A percentile compares a stretch with the other conserved stretches of the same genome.
Evolutionary conservation across 2,888 invertebrate species (phyloP).

Genomic region (Drosophila rubida): DNA sequence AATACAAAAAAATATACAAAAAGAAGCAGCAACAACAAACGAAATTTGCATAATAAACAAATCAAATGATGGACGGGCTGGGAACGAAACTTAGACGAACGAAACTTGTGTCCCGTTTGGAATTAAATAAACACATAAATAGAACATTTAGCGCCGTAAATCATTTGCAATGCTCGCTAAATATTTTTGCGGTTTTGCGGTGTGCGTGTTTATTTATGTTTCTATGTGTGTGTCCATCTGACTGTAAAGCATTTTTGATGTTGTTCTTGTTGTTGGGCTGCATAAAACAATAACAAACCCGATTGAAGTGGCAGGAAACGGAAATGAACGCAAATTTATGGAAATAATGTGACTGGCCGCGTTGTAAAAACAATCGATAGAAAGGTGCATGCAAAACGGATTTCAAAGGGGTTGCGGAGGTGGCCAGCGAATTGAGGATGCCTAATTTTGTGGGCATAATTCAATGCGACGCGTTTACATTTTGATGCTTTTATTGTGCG

Average conservation of each 20-base stretch:
- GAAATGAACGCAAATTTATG: constrained; percentile 79
- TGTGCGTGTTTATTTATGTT: not conserved
- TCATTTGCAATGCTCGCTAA: constrained; percentile 71
- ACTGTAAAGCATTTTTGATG: constrained; percentile 16
- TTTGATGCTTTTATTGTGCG: constrained; percentile 57
- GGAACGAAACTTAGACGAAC: constrained; percentile 55
- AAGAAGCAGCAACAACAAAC: constrained; percentile 42
- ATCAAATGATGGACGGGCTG: constrained; percentile 61
- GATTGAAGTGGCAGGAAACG: constrained; percentile 72
- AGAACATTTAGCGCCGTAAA: constrained; percentile 77
- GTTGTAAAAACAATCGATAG: constrained; percentile 50
- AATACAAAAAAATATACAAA: constrained; percentile 24
- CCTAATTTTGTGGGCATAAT: constrained; percentile 61
- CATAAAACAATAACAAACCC: constrained; percentile 24
- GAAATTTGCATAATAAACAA: constrained; percentile 80
- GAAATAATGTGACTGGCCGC: constrained; percentile 65
- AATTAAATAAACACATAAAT: constrained; percentile 80
- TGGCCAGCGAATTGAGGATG: not conserved
- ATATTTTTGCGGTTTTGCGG: constrained; percentile 59
- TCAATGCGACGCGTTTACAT: constrained; percentile 56
- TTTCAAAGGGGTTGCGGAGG: not conserved
- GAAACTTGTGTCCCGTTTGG: constrained; percentile 44
- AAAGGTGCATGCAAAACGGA: constrained; percentile 18
- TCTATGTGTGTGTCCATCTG: constrained; percentile 17
- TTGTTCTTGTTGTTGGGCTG: not conserved